phyloP scores from a whole-genome alignment of 2,888 invertebrate species.

The Stomorhina lunata region DNA sequence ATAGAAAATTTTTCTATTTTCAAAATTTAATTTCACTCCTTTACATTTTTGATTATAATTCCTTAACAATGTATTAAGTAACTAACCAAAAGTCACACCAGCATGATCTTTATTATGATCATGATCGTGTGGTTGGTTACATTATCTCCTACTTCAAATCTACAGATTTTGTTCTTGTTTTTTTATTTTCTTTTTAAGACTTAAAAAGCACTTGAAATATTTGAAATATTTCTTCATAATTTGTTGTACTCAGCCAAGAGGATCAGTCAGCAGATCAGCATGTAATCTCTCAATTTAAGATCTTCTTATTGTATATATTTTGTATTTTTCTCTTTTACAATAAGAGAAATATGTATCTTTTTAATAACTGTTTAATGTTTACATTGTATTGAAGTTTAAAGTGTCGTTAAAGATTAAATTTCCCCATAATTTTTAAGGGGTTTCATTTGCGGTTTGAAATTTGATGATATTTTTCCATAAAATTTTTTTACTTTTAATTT shows the following conservation, averaged over 20 bases:
- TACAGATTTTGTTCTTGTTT: neutral
- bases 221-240: neutral
- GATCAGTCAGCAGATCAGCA: neutral
- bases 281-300: constrained; percentile 2
- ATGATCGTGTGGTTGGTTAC: no score
- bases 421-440: constrained; percentile 33
- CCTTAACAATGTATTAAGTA: no score
- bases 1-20: no score
- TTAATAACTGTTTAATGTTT: no score
- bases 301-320: constrained; percentile 7
- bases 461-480: neutral
- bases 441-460: constrained; percentile 43
- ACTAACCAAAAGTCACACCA: no score
- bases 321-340: neutral
- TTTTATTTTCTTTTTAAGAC: neutral
- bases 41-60: no score
- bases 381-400: neutral
- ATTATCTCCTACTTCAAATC: neutral
- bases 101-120: no score
- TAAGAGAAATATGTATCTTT: no score
- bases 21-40: no score
- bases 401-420: constrained; percentile 53
- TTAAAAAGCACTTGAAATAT: constrained; percentile 19
- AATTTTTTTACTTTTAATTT: neutral
- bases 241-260: neutral